Conservation (phyloP, 1,140 invertebrate genomes). For the Achatina immaculata region DNA sequence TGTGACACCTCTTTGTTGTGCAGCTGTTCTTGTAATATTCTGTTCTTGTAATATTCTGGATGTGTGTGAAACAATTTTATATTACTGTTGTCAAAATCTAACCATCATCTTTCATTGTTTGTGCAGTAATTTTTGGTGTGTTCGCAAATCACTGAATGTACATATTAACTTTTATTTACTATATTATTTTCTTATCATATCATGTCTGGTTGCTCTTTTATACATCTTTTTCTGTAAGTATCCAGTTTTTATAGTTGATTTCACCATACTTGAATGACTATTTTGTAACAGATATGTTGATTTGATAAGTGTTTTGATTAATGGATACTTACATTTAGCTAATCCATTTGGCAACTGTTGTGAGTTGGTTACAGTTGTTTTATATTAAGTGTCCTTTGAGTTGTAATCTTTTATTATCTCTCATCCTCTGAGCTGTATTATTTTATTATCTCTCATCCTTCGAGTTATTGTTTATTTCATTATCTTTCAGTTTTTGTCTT, state of each 20-base stretch:
- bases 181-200: constrained; percentile 12
- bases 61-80: background rate
- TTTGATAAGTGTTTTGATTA: background rate
- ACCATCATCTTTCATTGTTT: background rate
- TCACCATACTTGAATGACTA: background rate
- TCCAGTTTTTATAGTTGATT: constrained; percentile 2
- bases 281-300: too few relatives aligned
- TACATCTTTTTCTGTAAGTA: background rate
- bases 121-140: constrained; percentile 8
- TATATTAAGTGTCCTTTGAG: too few relatives aligned
- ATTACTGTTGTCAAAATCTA: constrained; percentile 1
- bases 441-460: too few relatives aligned
- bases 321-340: background rate
- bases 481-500: too few relatives aligned
- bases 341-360: constrained; percentile 12
- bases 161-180: background rate
- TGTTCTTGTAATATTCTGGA: background rate
- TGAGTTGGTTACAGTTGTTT: background rate
- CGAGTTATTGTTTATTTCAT: too few relatives aligned
- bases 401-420: too few relatives aligned
- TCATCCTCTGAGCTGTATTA: too few relatives aligned
- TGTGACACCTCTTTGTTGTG: constrained; percentile 27
- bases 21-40: constrained; percentile 21
- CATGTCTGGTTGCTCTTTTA: background rate
- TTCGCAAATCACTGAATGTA: background rate